Evolutionary conservation across 2,797 vertebrate species (phyloP).

Genomic region (Myotis vivesi): DNA sequence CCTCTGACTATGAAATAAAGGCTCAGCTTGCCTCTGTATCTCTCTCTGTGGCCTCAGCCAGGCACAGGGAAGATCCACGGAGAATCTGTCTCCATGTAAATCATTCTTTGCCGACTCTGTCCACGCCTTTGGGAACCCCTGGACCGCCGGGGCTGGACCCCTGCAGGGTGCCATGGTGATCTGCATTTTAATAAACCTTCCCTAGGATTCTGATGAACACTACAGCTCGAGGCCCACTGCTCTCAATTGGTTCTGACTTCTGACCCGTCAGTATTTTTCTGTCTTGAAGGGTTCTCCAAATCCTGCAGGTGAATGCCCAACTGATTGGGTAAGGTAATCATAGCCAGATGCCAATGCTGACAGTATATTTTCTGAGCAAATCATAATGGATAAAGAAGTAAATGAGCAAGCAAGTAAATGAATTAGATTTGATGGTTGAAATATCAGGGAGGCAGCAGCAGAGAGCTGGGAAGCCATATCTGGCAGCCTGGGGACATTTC

Average conservation of each 20-base stretch:
- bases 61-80: too few relatives aligned
- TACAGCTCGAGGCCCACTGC: background rate
- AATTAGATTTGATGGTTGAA: background rate
- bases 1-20: too few relatives aligned
- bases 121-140: too few relatives aligned
- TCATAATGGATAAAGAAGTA: background rate
- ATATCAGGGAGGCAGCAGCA: background rate
- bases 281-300: background rate
- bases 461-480: background rate
- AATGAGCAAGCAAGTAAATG: background rate
- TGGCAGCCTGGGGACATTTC: background rate
- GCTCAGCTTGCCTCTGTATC: too few relatives aligned
- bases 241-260: background rate
- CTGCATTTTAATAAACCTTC: background rate
- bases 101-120: too few relatives aligned
- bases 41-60: too few relatives aligned
- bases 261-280: background rate
- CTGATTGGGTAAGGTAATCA: background rate
- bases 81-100: too few relatives aligned
- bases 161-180: background rate
- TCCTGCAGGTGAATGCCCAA: background rate
- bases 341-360: background rate
- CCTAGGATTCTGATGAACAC: background rate
- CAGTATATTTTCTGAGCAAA: background rate
- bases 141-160: too few relatives aligned